These are phyloP conservation scores for Fragum fragum DNA, from an alignment of 2,888 invertebrate species.

Conservation along the genomic window DNA sequence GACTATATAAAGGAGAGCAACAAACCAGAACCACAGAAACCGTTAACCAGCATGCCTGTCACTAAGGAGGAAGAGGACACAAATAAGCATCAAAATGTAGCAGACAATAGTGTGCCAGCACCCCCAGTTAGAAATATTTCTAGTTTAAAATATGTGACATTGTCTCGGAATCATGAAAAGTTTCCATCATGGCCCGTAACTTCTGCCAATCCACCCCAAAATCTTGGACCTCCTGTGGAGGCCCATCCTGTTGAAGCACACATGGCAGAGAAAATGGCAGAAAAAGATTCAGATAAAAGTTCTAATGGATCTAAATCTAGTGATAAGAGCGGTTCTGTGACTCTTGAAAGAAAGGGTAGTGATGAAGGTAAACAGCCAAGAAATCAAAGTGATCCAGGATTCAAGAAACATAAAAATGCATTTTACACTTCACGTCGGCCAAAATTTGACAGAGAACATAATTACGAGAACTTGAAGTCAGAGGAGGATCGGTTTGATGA, in stretches of 20 bases:
- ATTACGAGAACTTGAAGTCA: slow-evolving; percentile 63
- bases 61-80: slow-evolving; percentile 71
- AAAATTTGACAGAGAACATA: slow-evolving; percentile 43
- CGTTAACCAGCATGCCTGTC: slow-evolving; percentile 64
- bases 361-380: slow-evolving; percentile 73
- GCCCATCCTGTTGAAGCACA: slow-evolving; percentile 76
- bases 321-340: slow-evolving; percentile 88
- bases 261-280: slow-evolving; percentile 59
- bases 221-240: slow-evolving; percentile 88
- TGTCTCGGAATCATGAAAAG: slow-evolving; percentile 91
- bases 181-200: slow-evolving; percentile 92
- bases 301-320: slow-evolving; percentile 87
- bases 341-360: slow-evolving; percentile 70
- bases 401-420: slow-evolving; percentile 67
- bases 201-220: slow-evolving; percentile 88
- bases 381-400: slow-evolving; percentile 81
- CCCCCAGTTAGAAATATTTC: slow-evolving; percentile 91
- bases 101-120: slow-evolving; percentile 75
- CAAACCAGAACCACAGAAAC: slow-evolving; percentile 54
- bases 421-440: slow-evolving; percentile 64
- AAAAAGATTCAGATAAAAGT: slow-evolving; percentile 84
- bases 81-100: slow-evolving; percentile 58
- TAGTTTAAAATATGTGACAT: slow-evolving; percentile 90
- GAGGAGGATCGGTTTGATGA: slow-evolving; percentile 72
- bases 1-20: slow-evolving; percentile 51